Percentiles rank a stretch among this genome's conserved stretches.
Evolutionary conservation across 2,888 invertebrate genomes (phyloP).

Genomic region (Incurvaria masculella): DNA sequence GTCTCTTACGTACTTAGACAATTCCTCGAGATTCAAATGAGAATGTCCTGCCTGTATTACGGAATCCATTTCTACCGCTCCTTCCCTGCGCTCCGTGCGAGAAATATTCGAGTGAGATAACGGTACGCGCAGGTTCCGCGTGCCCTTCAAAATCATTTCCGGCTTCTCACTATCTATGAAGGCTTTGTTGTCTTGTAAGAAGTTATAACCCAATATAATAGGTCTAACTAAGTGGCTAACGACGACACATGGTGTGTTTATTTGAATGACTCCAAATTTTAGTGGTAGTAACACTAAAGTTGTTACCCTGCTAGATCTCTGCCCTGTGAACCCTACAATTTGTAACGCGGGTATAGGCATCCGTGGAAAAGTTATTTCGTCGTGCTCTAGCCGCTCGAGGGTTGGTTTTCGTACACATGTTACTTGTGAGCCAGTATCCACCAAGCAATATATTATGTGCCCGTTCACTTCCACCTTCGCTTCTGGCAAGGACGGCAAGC

Average conservation of each 20-base stretch:
- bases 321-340: background rate
- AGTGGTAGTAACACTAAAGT: background rate
- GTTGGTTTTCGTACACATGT: background rate
- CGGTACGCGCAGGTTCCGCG: background rate
- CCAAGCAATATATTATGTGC: background rate
- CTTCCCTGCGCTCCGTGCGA: too few species aligned
- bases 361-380: background rate
- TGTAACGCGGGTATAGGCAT: background rate
- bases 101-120: background rate
- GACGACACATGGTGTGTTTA: background rate
- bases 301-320: background rate
- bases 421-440: constrained; percentile 3
- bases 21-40: background rate
- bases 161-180: background rate
- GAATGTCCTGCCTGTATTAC: too few species aligned
- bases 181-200: background rate
- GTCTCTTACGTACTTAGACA: background rate
- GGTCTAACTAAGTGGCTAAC: background rate
- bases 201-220: constrained; percentile 1
- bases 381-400: background rate
- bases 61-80: too few species aligned
- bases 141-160: background rate
- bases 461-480: background rate
- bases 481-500: background rate
- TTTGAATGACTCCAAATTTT: background rate